phyloP scores from a whole-genome alignment of 2,797 vertebrate genomes.

The Ctenosaura bakeri region DNA sequence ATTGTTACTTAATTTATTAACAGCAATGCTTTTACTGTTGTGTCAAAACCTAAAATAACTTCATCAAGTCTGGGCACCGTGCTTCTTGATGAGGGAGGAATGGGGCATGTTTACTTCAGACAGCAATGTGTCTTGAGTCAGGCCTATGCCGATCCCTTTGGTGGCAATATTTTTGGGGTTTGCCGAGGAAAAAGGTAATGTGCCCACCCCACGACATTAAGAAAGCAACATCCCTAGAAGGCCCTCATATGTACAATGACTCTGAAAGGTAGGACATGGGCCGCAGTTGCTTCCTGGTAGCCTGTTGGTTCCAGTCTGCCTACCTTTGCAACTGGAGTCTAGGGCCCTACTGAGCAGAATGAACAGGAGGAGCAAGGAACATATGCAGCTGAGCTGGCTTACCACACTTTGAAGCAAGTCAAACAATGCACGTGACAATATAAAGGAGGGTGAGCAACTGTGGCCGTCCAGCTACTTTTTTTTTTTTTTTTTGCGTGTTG shows the following conservation, averaged over 20 bases:
- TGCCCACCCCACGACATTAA: not conserved
- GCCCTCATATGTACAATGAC: not conserved
- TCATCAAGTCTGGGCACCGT: not conserved
- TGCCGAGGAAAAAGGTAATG: not conserved
- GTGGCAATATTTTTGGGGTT: not conserved
- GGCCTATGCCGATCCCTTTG: not conserved
- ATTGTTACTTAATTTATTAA: not conserved
- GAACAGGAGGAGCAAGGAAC: not conserved
- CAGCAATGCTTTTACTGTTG: not conserved
- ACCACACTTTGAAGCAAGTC: not conserved
- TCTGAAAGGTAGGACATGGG: not conserved
- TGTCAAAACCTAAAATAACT: not conserved
- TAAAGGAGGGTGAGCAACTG: not conserved
- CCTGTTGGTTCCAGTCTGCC: not conserved
- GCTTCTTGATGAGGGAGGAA: not conserved
- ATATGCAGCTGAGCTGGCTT: not conserved
- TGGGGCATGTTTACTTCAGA: not conserved
- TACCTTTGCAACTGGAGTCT: not conserved
- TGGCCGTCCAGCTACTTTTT: no score
- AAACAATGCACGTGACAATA: not conserved
- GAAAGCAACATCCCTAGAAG: not conserved
- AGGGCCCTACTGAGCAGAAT: not conserved
- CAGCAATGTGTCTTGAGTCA: not conserved
- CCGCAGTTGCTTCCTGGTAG: not conserved
- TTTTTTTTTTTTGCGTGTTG: no score